Conservation (phyloP, 2,888 invertebrate genomes). For the Prenolepis imparis region DNA sequence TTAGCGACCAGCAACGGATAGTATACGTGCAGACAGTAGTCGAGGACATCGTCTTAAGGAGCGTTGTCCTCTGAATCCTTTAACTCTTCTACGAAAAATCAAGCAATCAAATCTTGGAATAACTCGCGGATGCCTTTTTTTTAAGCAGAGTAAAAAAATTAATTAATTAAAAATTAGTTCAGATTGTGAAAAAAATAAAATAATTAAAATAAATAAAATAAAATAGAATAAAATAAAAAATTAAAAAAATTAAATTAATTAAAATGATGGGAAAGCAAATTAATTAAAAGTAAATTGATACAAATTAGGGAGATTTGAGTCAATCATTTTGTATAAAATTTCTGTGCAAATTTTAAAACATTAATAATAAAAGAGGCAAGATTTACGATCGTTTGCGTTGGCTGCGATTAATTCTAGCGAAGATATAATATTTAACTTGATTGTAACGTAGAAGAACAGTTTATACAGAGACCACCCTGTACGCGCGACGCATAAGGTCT, state of each 20-base stretch:
- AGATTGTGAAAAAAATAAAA: too few relatives aligned
- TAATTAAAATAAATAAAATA: too few relatives aligned
- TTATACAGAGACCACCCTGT: background rate
- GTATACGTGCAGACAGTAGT: constrained; percentile 3
- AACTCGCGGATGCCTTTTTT: background rate
- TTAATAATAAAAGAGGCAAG: background rate
- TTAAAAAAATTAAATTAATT: too few relatives aligned
- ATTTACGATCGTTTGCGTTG: background rate
- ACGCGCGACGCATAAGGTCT: background rate
- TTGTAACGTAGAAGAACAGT: background rate
- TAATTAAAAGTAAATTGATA: background rate
- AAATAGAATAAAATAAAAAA: too few relatives aligned
- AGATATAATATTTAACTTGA: background rate
- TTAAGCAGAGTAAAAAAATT: background rate
- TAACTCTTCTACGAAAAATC: background rate
- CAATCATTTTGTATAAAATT: background rate
- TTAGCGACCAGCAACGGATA: background rate
- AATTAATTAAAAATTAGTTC: too few relatives aligned
- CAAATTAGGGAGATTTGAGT: background rate
- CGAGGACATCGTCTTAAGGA: background rate
- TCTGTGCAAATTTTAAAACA: background rate
- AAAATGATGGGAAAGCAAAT: too few relatives aligned
- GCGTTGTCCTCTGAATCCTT: background rate
- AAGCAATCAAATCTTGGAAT: background rate
- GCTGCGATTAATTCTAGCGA: background rate